Evolutionary conservation across 1,140 invertebrate genomes (phyloP).

Genomic region (Aethina tumida): DNA sequence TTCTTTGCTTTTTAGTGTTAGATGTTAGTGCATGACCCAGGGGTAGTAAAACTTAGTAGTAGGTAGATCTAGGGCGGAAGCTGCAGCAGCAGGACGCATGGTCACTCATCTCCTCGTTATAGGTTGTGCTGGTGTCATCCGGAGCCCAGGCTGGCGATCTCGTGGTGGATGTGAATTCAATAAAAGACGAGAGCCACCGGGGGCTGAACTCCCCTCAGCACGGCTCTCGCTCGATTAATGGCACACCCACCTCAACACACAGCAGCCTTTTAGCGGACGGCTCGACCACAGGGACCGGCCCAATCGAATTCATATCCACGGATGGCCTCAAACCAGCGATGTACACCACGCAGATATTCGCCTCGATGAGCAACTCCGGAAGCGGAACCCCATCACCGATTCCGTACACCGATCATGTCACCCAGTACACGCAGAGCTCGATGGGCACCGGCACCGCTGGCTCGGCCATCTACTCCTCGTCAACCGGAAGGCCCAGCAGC

Average conservation of each 20-base stretch:
- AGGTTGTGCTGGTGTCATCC: conserved; percentile 37
- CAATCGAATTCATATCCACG: conserved; percentile 44
- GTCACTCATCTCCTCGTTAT: conserved; percentile 23
- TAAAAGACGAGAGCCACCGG: conserved; percentile 39
- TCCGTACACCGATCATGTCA: conserved; percentile 41
- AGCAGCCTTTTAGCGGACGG: conserved; percentile 39
- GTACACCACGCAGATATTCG: conserved; percentile 40
- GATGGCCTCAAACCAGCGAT: conserved; percentile 41
- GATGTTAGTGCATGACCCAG: background rate
- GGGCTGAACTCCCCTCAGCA: conserved; percentile 39
- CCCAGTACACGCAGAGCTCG: conserved; percentile 46
- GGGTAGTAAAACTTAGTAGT: background rate
- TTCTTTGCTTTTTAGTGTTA: background rate
- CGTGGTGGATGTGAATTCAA: conserved; percentile 40
- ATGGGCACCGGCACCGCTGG: conserved; percentile 23
- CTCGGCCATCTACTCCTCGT: conserved; percentile 21
- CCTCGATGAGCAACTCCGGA: conserved; percentile 30
- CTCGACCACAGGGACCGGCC: conserved; percentile 31
- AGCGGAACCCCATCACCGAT: conserved; percentile 44
- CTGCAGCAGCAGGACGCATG: too few relatives aligned
- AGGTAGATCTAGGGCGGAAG: background rate
- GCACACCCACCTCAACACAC: conserved; percentile 39
- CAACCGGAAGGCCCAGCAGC: conserved; percentile 25
- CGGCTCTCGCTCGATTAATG: conserved; percentile 40
- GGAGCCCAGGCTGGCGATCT: conserved; percentile 33